Evolutionary conservation across 2,797 vertebrate genomes (phyloP).

Genomic region (Sardinella longiceps): DNA sequence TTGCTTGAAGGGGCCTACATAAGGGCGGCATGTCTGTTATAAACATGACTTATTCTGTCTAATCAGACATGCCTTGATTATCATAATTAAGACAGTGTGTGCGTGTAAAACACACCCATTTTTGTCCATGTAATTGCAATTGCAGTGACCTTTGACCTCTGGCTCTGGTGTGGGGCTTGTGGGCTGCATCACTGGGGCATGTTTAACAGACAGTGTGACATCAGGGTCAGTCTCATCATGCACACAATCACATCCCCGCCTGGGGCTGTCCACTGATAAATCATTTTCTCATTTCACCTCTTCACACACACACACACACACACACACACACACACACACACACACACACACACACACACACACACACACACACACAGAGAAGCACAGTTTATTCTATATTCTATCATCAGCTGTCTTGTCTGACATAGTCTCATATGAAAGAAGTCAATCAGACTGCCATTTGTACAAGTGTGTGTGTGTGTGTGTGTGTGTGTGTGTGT

Average conservation of each 20-base stretch:
- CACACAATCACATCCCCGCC: neutral
- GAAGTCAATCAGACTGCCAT: neutral
- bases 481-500: slow-evolving; percentile 7
- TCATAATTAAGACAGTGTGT: no score
- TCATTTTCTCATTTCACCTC: neutral
- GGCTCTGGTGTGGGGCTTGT: no score
- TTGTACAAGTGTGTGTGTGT: neutral
- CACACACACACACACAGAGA: neutral
- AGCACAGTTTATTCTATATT: neutral
- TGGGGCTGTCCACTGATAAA: neutral
- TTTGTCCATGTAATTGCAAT: neutral
- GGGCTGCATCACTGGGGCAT: neutral
- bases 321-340: neutral
- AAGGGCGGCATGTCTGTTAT: no score
- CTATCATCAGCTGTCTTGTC: neutral
- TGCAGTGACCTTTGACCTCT: neutral
- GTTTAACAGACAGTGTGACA: neutral
- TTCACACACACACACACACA: neutral
- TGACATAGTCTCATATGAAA: neutral
- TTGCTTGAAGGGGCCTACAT: no score
- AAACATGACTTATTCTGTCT: no score
- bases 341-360: neutral
- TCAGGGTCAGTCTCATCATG: neutral
- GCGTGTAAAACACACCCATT: neutral
- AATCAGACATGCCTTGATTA: no score